phyloP scores from a whole-genome alignment of 2,888 invertebrate genomes.

The Papilio gigon region DNA sequence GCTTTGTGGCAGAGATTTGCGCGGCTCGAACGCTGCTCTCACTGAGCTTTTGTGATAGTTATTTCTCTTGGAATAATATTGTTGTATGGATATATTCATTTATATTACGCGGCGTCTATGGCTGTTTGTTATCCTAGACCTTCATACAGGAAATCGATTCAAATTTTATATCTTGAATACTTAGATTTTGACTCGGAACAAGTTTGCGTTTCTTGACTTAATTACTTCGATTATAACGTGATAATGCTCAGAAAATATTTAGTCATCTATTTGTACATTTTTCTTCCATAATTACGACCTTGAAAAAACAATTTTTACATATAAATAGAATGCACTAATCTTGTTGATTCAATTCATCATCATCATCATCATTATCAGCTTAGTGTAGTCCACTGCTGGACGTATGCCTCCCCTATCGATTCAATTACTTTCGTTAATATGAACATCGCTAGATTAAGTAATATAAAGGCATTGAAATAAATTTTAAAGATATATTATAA shows the following conservation, averaged over 20 bases:
- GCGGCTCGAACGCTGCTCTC: slow-evolving; percentile 17
- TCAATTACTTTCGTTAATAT: not conserved
- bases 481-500: slow-evolving; percentile 31
- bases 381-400: no score
- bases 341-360: not conserved
- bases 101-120: not conserved
- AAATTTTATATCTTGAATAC: not conserved
- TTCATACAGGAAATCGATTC: not conserved
- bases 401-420: no score
- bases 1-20: slow-evolving; percentile 52
- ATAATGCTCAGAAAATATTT: no score
- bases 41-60: slow-evolving; percentile 27
- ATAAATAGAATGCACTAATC: no score
- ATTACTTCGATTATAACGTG: no score
- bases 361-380: no score
- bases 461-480: slow-evolving; percentile 27
- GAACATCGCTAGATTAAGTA: slow-evolving; percentile 14
- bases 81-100: slow-evolving; percentile 18
- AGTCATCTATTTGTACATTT: no score
- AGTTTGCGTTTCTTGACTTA: no score
- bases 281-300: no score
- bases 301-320: no score
- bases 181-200: no score
- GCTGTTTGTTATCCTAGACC: not conserved
- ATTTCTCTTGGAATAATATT: slow-evolving; percentile 30